Conservation (phyloP, 2,113 vertebrate species). For the Girardinichthys multiradiatus region DNA sequence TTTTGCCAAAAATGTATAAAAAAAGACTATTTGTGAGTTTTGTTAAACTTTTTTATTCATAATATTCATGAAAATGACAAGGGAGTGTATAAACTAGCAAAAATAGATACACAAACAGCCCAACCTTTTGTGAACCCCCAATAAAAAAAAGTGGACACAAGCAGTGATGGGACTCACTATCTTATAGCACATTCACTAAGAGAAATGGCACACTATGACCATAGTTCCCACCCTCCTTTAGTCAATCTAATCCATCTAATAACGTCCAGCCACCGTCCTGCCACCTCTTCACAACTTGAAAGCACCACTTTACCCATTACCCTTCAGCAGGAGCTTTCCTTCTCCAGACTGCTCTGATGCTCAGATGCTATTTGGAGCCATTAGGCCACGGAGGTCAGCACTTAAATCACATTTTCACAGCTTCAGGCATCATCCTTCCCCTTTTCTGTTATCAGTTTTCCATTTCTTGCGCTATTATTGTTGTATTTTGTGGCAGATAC, state of each 20-base stretch:
- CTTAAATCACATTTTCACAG: constrained; percentile 22
- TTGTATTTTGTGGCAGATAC: too few species aligned
- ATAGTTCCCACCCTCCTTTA: constrained; percentile 10
- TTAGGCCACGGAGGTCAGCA: constrained; percentile 72
- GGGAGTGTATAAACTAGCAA: not conserved
- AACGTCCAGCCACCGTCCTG: constrained; percentile 3
- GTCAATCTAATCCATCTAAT: constrained; percentile 45
- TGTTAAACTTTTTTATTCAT: not conserved
- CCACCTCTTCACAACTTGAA: constrained; percentile 53
- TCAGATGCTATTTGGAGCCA: constrained; percentile 69
- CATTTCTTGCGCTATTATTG: too few species aligned
- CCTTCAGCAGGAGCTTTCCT: constrained; percentile 60
- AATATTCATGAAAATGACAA: not conserved
- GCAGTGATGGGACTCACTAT: not conserved
- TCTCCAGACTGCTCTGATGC: constrained; percentile 61
- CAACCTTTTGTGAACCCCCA: not conserved
- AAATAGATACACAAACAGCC: constrained; percentile 9
- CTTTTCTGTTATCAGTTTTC: not conserved
- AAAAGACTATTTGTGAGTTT: not conserved
- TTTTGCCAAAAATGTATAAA: not conserved
- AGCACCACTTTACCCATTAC: constrained; percentile 49
- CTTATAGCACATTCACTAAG: not conserved
- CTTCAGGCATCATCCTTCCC: not conserved
- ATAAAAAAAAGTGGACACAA: not conserved
- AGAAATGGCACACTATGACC: not conserved